Evolutionary conservation across 2,113 vertebrate genomes (phyloP).

Genomic region (Tylochromis polylepis): DNA sequence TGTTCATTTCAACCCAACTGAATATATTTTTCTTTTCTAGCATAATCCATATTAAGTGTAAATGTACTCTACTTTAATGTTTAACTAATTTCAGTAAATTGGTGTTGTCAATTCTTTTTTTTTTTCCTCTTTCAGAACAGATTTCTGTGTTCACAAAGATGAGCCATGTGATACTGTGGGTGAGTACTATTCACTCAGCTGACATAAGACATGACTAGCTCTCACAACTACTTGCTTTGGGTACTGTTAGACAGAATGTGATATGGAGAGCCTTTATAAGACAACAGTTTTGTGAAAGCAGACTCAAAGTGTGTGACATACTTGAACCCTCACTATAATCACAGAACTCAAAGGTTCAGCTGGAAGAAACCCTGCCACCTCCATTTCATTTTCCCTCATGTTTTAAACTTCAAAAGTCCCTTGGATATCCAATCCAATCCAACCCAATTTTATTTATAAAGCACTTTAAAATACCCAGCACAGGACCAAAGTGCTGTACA

Average conservation of each 20-base stretch:
- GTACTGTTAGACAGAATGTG: background rate
- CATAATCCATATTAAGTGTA: background rate
- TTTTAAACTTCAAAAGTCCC: background rate
- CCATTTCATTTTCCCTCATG: background rate
- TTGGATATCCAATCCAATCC: no score
- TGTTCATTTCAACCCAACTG: background rate
- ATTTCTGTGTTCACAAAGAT: conserved; percentile 98
- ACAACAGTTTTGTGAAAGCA: background rate
- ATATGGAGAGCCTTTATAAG: background rate
- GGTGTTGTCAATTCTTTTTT: background rate
- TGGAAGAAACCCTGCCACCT: background rate
- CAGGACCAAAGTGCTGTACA: no score
- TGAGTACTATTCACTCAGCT: conserved; percentile 60
- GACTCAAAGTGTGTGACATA: conserved; percentile 42
- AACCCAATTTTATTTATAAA: no score
- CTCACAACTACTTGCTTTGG: background rate
- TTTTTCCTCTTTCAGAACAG: conserved; percentile 81
- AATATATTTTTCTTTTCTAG: background rate
- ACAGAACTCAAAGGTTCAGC: conserved; percentile 1
- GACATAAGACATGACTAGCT: background rate
- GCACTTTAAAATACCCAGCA: no score
- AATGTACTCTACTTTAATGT: background rate
- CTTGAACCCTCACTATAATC: conserved; percentile 42
- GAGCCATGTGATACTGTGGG: conserved; percentile 97
- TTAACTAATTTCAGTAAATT: background rate